Evolutionary conservation across 2,797 vertebrate species (phyloP).

Genomic region (Sternotherus odoratus): DNA sequence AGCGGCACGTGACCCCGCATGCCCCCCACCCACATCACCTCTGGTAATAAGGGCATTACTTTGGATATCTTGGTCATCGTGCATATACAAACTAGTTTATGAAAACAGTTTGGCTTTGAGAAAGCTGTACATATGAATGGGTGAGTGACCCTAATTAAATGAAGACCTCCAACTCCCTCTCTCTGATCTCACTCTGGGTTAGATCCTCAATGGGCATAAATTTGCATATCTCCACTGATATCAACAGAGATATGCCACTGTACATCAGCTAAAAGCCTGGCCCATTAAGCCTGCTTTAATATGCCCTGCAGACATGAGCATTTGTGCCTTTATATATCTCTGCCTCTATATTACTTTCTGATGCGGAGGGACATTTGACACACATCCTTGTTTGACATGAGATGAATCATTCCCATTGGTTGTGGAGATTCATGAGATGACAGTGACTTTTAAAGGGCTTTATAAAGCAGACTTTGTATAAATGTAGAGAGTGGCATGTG

Average conservation of each 20-base stretch:
- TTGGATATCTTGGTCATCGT: not conserved
- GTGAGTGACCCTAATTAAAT: not conserved
- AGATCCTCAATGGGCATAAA: not conserved
- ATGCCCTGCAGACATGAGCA: not conserved
- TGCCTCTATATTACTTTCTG: conserved; percentile 22
- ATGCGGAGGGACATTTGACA: not conserved
- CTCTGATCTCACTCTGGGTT: not conserved
- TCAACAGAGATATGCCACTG: not conserved
- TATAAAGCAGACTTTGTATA: not conserved
- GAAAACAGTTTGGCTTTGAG: not conserved
- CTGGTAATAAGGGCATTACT: no score
- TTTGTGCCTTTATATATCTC: conserved; percentile 31
- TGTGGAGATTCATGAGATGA: not conserved
- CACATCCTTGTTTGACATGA: not conserved
- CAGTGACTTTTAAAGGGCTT: not conserved
- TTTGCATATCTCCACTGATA: not conserved
- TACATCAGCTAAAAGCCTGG: conserved; percentile 20
- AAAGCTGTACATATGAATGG: rapidly evolving
- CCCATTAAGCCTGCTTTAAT: not conserved
- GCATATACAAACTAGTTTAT: not conserved
- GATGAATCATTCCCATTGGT: not conserved
- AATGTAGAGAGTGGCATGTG: not conserved
- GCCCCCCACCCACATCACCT: no score
- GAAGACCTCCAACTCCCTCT: not conserved
- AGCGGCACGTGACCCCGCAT: no score